Evolutionary conservation across 2,113 vertebrate genomes (phyloP).

Genomic region (Notiomystis cincta): DNA sequence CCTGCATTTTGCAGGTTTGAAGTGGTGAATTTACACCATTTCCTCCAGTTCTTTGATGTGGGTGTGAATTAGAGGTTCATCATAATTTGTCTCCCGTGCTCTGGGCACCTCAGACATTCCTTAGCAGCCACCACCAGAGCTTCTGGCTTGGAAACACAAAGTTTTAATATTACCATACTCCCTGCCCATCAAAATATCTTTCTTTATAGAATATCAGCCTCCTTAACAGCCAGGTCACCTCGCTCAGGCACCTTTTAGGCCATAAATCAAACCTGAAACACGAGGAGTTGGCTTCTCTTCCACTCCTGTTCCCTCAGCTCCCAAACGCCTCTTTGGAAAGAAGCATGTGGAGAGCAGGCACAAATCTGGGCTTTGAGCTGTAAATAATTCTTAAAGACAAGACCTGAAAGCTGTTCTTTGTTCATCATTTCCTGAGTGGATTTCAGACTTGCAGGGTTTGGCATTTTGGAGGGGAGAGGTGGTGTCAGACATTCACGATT

Average conservation of each 20-base stretch:
- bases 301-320: background rate
- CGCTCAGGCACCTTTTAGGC: background rate
- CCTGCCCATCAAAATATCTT: background rate
- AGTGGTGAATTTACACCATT: background rate
- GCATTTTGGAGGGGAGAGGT: background rate
- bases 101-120: fast-evolving
- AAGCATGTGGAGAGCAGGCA: background rate
- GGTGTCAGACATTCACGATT: fast-evolving
- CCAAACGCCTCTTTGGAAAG: background rate
- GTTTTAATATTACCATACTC: background rate
- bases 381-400: background rate
- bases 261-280: background rate
- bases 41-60: background rate
- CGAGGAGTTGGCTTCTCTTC: background rate
- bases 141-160: background rate
- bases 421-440: background rate
- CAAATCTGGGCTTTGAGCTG: background rate
- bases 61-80: background rate
- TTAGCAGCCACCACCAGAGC: background rate
- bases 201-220: background rate
- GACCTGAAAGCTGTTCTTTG: background rate
- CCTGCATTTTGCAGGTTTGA: background rate
- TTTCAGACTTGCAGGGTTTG: background rate
- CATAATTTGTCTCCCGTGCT: fast-evolving
- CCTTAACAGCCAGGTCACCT: background rate